Evolutionary conservation across 2,888 invertebrate genomes (phyloP), one percentile per base, ranked within the genome.

Genomic region (Neoascia interrupta): DNA sequence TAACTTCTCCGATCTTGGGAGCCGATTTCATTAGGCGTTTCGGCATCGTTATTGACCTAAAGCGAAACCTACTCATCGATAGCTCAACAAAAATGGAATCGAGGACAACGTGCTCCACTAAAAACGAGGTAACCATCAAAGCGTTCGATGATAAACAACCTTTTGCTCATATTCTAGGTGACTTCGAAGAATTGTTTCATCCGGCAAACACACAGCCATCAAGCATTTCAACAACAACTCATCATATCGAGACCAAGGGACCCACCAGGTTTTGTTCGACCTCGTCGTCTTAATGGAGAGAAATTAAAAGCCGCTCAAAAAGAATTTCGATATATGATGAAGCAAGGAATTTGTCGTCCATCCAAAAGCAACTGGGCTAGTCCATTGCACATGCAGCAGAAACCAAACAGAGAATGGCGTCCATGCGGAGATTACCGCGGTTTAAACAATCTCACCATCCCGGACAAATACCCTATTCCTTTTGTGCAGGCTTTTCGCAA

Each of bases 391-490:
- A n/a, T 58, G 39, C 37, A 45, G 5, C 31, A 21, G 13, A 74
- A 64, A 13, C 5, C 41, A 1, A 45, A 53, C 28, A 53, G 69
- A 15, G 41, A 69, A 2, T 70, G 34, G 36, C 10, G 51, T 18
- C 26, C 34, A 6, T 85, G 85, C 43, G 85, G 85, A 0, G 84
- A 87, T 28, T 87, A 84, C 47, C 53, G 86, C 0, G 36, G 36
- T 1, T 66, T 86, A 0, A 86, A 86, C 45, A 60, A 66, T 0
- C 41, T 36, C 3, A 88, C 86, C 0, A 64, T 83, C 0, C 84
- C 85, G 0, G 86, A 88, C 74, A 54, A 83, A 0, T 86, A 86
- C 45, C 85, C 86, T 0, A 66, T 86, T 1, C 83, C 84, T 0
- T 82, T 84, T 15, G 81, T 87, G 2, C 81, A 84, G 5, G 85